Evolutionary conservation across 2,797 vertebrate genomes (phyloP).

Genomic region (Macropus fuliginosus): DNA sequence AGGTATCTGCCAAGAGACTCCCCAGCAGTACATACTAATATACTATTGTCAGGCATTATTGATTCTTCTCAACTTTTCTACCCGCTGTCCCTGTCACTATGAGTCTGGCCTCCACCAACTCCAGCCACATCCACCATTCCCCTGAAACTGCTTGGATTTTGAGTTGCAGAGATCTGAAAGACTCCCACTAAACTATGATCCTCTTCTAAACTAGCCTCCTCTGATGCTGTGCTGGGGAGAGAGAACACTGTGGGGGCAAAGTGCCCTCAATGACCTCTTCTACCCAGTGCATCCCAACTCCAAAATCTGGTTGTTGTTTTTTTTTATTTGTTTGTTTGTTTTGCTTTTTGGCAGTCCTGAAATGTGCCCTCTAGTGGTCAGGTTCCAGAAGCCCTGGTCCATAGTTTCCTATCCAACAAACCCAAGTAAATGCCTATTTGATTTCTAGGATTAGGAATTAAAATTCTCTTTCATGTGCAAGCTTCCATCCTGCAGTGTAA

Average conservation of each 20-base stretch:
- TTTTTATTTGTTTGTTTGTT: neutral
- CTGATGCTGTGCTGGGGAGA: neutral
- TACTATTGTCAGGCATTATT: slow-evolving; percentile 93
- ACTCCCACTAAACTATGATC: too few species aligned
- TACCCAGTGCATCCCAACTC: neutral
- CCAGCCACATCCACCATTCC: too few species aligned
- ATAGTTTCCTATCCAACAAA: neutral
- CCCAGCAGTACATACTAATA: slow-evolving; percentile 86
- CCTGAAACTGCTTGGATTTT: too few species aligned
- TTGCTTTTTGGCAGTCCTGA: neutral
- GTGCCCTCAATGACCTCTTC: neutral
- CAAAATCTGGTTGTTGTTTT: too few species aligned
- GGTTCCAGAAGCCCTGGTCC: neutral
- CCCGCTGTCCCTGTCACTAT: neutral
- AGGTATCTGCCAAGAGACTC: slow-evolving; percentile 93
- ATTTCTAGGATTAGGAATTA: neutral
- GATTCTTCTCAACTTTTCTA: slow-evolving; percentile 46
- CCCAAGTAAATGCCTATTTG: neutral
- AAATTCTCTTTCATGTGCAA: neutral
- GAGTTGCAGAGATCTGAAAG: too few species aligned
- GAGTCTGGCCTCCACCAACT: too few species aligned
- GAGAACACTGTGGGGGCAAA: neutral
- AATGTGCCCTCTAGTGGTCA: neutral
- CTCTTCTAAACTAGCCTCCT: neutral
- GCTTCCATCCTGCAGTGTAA: neutral